Evolutionary conservation across 2,797 vertebrate genomes (phyloP), one percentile per base, ranked within the genome.

Genomic region (Pangasius krempfi): DNA sequence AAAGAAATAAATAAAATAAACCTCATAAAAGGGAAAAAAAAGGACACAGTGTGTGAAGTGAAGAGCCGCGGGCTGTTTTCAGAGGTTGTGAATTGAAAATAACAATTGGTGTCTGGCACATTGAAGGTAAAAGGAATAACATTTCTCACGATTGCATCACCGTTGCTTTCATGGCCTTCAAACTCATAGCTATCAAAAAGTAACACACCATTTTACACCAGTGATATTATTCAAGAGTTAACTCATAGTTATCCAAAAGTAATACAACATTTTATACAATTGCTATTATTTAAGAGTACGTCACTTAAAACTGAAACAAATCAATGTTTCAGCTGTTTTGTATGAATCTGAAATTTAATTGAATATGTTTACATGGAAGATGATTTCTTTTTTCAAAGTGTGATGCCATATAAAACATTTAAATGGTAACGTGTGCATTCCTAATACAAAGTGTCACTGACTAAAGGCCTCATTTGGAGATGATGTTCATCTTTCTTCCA

Each of bases 81-180:
- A 90, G 73, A 76, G 14, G 33, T 83, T 85, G 72, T 89, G 82
- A 92, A 90, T 87, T 80, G 68, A 89, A 87, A 89, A 87, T 86
- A 89, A 75, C 88, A 87, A 89, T 76, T 83, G 81, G 72, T 56
- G 72, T 86, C 82, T 83, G 87, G 91, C 87, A 89, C 70, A 40
- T 44, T 78, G 83, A 88, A 88, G 54, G 58, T 30, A 47, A 79
- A 87, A 88, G 68, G 18, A 78, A 72, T 88, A 56, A 87, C 40
- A 89, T 96, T 95, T 95, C 95, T 93, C 89, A 84, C 73, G 83
- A 91, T 95, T 96, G 94, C 95, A 94, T 96, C 95, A 96, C 91
- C 60, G 86, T 89, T 89, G 86, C 78, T 78, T 64, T 86, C 60
- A 86, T 64, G 64, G 50, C 83, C 66, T 86, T 86, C 37, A 27